A percentile compares a stretch with the other conserved stretches of the same genome.
Evolutionary conservation across 1,140 invertebrate genomes (phyloP).

Genomic region (Scylla paramamosain): DNA sequence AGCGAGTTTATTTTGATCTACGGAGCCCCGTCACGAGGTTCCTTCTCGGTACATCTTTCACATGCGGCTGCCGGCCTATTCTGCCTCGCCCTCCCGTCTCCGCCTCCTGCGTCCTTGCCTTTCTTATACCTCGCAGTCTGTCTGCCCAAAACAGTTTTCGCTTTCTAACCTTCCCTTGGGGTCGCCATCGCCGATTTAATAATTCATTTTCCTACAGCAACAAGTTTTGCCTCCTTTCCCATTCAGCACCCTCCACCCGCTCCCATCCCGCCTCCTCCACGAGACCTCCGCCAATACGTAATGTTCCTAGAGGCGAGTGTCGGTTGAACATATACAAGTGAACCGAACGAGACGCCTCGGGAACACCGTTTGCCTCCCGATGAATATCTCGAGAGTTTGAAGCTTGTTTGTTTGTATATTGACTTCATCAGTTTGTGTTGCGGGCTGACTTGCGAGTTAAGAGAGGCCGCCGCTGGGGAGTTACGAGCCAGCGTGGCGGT

Average conservation of each 20-base stretch:
- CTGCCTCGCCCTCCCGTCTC: background rate
- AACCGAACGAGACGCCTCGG: conserved; percentile 30
- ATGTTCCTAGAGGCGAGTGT: conserved; percentile 3
- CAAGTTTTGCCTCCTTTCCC: conserved; percentile 31
- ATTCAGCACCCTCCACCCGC: background rate
- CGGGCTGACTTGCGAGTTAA: background rate
- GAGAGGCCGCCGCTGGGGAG: conserved; percentile 14
- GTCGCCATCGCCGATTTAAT: background rate
- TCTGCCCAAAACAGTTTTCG: background rate
- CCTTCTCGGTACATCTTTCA: conserved; percentile 60
- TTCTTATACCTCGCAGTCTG: background rate
- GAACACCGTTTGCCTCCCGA: conserved; percentile 23
- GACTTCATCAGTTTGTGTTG: conserved; percentile 24
- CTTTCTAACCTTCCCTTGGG: background rate
- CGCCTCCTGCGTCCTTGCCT: background rate
- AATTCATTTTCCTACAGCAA: conserved; percentile 15
- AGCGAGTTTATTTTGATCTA: conserved; percentile 74
- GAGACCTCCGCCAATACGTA: background rate
- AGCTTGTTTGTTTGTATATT: conserved; percentile 52
- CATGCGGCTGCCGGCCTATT: conserved; percentile 42
- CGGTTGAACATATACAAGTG: conserved; percentile 36
- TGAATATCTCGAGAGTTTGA: conserved; percentile 31
- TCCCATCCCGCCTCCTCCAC: background rate
- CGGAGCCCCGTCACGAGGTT: conserved; percentile 62
- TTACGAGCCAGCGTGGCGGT: background rate